phyloP scores from a whole-genome alignment of 2,113 vertebrate genomes.

The Anoplopoma fimbria region DNA sequence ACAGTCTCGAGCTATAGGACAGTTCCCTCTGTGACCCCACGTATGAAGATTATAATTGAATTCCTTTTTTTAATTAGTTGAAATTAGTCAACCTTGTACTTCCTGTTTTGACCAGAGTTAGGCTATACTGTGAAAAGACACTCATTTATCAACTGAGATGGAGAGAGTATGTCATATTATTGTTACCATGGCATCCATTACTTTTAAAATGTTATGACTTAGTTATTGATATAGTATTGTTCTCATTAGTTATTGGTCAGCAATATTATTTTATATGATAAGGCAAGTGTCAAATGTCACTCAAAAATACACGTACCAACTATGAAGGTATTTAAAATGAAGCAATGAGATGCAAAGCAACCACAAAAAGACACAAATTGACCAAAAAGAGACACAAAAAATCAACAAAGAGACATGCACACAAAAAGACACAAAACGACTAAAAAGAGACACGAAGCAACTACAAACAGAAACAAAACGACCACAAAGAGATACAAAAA shows the following conservation, averaged over 20 bases:
- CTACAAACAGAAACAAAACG: background rate
- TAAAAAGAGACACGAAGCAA: no score
- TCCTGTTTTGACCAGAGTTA: background rate
- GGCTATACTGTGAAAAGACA: background rate
- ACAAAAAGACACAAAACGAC: background rate
- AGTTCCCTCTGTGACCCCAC: background rate
- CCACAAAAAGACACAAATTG: background rate
- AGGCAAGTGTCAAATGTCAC: background rate
- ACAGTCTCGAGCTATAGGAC: background rate
- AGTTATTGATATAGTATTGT: background rate
- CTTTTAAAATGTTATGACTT: background rate
- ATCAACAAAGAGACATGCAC: no score
- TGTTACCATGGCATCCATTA: background rate
- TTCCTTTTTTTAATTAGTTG: background rate
- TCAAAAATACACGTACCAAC: background rate
- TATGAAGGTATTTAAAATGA: background rate
- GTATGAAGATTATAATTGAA: background rate
- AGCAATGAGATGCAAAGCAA: background rate
- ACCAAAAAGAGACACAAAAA: background rate
- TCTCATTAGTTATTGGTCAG: background rate
- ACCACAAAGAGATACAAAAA: no score
- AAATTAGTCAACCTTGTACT: background rate
- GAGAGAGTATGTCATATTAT: background rate
- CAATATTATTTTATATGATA: background rate
- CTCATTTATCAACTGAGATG: background rate